These are phyloP conservation scores for Psittacula cyanocephala DNA, from an alignment of 2,113 vertebrate genomes.

Conservation along the genomic window DNA sequence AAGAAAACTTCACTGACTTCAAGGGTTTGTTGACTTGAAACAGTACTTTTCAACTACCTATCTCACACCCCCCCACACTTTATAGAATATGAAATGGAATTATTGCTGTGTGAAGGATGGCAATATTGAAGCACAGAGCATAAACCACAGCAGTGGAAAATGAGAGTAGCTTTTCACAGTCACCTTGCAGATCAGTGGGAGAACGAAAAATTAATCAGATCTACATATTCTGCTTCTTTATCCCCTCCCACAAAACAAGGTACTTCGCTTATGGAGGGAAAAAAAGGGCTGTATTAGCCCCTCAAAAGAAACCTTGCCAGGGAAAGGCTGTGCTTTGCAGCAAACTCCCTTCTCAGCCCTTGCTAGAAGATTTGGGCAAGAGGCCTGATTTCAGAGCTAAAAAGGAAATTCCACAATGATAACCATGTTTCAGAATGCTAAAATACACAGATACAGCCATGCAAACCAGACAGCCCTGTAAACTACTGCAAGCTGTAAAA, in stretches of 20 bases:
- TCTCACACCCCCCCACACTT: not conserved
- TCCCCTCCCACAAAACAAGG: not conserved
- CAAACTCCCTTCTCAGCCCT: not conserved
- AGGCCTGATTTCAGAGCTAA: not conserved
- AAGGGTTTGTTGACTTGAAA: not conserved
- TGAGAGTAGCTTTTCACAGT: not conserved
- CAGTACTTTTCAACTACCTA: not conserved
- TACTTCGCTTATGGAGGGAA: fast-evolving
- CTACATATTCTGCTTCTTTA: not conserved
- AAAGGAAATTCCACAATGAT: not conserved
- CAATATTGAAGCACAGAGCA: not conserved
- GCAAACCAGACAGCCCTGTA: not conserved
- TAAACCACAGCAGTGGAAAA: not conserved
- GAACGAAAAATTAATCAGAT: not conserved
- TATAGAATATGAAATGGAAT: not conserved
- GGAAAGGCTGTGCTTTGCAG: not conserved
- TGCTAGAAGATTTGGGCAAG: not conserved
- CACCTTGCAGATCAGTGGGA: not conserved
- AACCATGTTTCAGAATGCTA: not conserved
- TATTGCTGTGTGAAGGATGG: not conserved
- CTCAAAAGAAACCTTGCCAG: not conserved
- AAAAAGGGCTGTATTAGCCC: not conserved
- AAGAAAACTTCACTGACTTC: not conserved
- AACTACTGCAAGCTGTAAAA: not conserved
- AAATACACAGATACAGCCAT: not conserved